These are phyloP conservation scores for Homarus gammarus DNA, from an alignment of 2,888 invertebrate species.

Conservation along the genomic window DNA sequence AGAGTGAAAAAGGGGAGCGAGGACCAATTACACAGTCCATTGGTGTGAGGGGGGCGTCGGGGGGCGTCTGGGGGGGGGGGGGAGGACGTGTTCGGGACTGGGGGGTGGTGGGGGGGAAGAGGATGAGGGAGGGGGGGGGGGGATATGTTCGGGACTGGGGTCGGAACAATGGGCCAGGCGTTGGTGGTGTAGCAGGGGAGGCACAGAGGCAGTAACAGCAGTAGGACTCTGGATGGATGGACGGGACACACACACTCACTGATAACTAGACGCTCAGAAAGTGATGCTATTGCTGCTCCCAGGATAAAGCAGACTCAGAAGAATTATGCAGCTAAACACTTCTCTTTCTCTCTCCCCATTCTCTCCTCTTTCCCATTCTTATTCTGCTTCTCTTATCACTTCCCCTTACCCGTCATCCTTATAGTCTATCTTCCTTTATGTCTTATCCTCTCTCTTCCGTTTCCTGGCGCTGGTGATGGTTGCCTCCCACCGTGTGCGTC, in stretches of 20 bases:
- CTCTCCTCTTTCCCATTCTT: conserved; percentile 28
- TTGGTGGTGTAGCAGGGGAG: conserved; percentile 1
- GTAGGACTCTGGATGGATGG: neutral
- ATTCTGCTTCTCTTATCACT: neutral
- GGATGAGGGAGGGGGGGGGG: too few relatives aligned
- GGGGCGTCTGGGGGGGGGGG: conserved; percentile 10
- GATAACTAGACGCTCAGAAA: too few relatives aligned
- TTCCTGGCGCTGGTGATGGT: too few relatives aligned
- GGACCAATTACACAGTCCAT: conserved; percentile 70
- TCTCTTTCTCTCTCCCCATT: conserved; percentile 11
- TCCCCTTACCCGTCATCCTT: conserved; percentile 29
- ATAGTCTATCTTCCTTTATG: conserved; percentile 32
- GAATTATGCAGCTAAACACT: too few relatives aligned
- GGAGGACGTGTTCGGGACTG: too few relatives aligned
- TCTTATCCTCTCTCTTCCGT: conserved; percentile 21
- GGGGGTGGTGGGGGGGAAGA: too few relatives aligned
- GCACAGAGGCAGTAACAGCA: neutral
- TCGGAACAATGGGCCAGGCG: conserved; percentile 18
- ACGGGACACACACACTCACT: neutral
- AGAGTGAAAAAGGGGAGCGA: conserved; percentile 64
- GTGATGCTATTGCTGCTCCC: too few relatives aligned
- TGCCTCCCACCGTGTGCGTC: too few relatives aligned
- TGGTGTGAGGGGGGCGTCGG: conserved; percentile 54
- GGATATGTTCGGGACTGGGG: too few relatives aligned
- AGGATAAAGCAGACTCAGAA: too few relatives aligned